Conservation (phyloP, 1,140 invertebrate genomes). For the Magallana ariakensis region DNA sequence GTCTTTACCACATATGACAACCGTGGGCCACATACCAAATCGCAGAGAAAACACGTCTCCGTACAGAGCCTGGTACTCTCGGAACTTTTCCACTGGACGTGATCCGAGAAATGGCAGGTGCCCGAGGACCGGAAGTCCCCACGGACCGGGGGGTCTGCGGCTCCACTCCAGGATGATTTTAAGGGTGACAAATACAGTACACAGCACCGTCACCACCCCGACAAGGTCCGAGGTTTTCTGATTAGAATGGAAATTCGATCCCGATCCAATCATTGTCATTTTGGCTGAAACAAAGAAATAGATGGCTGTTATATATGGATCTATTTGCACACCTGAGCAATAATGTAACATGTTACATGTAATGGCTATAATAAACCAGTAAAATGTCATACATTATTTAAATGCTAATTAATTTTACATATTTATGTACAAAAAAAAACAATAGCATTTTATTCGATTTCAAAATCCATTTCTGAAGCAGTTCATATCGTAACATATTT, state of each 20-base stretch:
- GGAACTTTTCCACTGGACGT: slow-evolving; percentile 51
- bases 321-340: no score
- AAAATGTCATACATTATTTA: background rate
- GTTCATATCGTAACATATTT: no score
- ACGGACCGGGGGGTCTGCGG: slow-evolving; percentile 63
- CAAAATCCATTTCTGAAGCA: background rate
- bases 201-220: background rate
- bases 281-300: background rate
- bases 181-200: background rate
- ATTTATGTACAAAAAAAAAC: background rate
- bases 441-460: background rate
- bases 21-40: slow-evolving; percentile 58
- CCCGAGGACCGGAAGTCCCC: slow-evolving; percentile 66
- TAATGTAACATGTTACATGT: no score
- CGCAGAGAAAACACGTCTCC: slow-evolving; percentile 63
- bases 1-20: slow-evolving; percentile 61
- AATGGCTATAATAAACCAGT: no score
- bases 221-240: background rate
- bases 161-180: background rate
- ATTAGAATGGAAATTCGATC: background rate
- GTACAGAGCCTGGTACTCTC: slow-evolving; percentile 51
- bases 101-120: slow-evolving; percentile 64
- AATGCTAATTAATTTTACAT: background rate
- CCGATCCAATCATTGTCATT: background rate
- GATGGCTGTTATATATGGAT: background rate